phyloP scores from a whole-genome alignment of 2,797 vertebrate species.

The Tenualosa thibaudeaui region DNA sequence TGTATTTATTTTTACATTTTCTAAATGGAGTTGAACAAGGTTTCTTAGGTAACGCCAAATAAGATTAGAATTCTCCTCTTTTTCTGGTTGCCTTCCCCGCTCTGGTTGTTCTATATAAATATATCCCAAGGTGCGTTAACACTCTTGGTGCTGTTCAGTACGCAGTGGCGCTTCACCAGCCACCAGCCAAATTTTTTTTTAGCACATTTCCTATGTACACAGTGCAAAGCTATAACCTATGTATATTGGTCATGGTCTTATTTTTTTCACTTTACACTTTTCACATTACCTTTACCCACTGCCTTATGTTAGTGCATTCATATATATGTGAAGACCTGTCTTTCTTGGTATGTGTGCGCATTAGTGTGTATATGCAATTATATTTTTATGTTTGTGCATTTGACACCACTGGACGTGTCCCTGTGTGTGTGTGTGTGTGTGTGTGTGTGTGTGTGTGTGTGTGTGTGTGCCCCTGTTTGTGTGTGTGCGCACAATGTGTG shows the following conservation, averaged over 20 bases:
- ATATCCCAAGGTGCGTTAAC: neutral
- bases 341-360: neutral
- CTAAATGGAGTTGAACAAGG: conserved; percentile 3
- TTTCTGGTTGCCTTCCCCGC: neutral
- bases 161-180: neutral
- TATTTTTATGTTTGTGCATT: neutral
- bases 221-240: neutral
- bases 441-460: neutral
- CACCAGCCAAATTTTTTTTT: neutral
- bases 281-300: neutral
- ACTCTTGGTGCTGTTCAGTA: neutral
- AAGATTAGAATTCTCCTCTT: neutral
- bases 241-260: neutral
- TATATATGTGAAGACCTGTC: neutral
- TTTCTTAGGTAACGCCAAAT: neutral
- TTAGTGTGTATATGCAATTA: neutral
- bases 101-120: neutral
- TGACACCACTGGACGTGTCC: neutral
- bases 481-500: neutral
- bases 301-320: neutral
- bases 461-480: neutral
- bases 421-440: neutral
- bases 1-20: neutral
- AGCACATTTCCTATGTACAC: neutral
- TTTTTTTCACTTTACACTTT: neutral